These are phyloP conservation scores for Chrysolina haemoptera DNA, from an alignment of 2,888 invertebrate genomes.

Conservation along the genomic window DNA sequence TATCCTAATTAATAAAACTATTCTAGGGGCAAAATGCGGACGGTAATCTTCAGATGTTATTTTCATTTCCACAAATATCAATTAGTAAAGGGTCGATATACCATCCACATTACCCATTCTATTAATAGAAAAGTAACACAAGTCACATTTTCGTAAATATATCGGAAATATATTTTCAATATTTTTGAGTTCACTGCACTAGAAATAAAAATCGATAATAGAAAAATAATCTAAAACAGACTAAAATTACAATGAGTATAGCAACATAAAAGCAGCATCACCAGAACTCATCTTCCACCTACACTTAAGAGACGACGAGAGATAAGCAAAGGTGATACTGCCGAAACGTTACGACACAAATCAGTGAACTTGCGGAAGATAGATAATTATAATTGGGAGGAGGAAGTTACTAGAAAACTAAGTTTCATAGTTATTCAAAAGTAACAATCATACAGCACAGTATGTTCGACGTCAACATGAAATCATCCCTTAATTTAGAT, in stretches of 20 bases:
- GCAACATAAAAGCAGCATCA: constrained; percentile 6
- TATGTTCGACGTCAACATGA: not conserved
- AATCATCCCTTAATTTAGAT: constrained; percentile 6
- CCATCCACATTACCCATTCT: constrained; percentile 34
- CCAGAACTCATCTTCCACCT: not conserved
- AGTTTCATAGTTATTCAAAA: constrained; percentile 13
- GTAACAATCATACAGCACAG: not conserved
- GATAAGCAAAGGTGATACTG: not conserved
- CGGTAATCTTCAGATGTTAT: not conserved
- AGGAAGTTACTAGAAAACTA: constrained; percentile 1
- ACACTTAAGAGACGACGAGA: too few species aligned
- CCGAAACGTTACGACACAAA: not conserved
- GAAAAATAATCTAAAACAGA: not conserved
- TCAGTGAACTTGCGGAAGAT: constrained; percentile 2
- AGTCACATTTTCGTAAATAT: constrained; percentile 34
- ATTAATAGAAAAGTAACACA: constrained; percentile 30
- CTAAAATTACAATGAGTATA: not conserved
- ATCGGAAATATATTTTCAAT: constrained; percentile 35
- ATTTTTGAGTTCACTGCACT: constrained; percentile 31
- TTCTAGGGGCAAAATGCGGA: not conserved
- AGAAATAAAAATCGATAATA: constrained; percentile 18
- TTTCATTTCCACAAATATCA: not conserved
- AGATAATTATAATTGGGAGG: not conserved
- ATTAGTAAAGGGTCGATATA: not conserved
- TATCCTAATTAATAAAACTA: constrained; percentile 4